Base-by-base conservation (phyloP, 2,888 invertebrate species). In the Listrodromus nycthemerus region DNA sequence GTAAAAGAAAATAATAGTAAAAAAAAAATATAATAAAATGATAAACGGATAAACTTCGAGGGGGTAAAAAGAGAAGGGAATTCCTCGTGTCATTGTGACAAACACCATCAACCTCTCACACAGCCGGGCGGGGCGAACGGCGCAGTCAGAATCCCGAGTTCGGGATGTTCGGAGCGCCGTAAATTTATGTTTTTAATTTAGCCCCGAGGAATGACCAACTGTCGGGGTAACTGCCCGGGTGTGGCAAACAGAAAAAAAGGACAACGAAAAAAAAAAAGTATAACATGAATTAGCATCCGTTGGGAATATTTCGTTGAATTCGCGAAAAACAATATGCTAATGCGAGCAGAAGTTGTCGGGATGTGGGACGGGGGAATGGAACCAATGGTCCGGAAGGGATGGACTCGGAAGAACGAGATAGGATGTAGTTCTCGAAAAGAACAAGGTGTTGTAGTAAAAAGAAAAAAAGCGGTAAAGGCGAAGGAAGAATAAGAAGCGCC, bases 151-250 rank as follows among this genome's bases (percentile, higher is more conserved):
- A 8, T 19, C 19, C n/a, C 52, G 8, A 21, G 30, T 16, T 67
- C 30, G 52, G 66, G 76, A 83, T 71, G 63, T 77, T 79, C 73
- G 71, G 48, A 16, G 55, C 65, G 61, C 27, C 65, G 77, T 86
- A 91, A 92, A 92, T 93, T 93, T 92, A 92, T 92, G 92, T 92
- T 92, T 93, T 78, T 93, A 92, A 92, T 92, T 93, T 93, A 92
- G 91, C 91, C 92, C 91, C 89, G 90, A 91, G 76, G 61, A 83
- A 92, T 92, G 91, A 92, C 91, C 92, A 92, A 92, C 91, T 90
- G 92, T 92, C 92, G 89, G 86, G 90, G 85, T 84, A 84, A 85
- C 85, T 79, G 82, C 71, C 75, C 24, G 71, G 75, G 73, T 71
- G 69, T 73, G 75, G 63, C 65, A 63, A 21, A 67, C 48, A 61